phyloP scores from a whole-genome alignment of 2,113 vertebrate genomes.

The Ifrita kowaldi region DNA sequence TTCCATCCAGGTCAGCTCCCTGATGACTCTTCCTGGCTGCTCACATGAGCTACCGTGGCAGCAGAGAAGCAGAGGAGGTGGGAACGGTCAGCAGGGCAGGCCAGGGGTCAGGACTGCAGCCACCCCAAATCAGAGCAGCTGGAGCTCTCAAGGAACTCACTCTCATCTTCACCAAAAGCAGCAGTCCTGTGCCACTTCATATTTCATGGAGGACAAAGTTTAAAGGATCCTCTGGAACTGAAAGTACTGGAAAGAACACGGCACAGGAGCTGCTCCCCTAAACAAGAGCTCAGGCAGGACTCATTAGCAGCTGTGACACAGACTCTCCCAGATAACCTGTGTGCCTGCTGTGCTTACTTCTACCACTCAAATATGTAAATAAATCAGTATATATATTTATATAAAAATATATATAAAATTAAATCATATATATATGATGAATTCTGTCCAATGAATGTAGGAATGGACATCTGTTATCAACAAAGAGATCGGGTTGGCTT shows the following conservation, averaged over 20 bases:
- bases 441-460: background rate
- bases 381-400: too few species aligned
- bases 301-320: background rate
- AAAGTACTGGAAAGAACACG: background rate
- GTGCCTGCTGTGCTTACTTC: background rate
- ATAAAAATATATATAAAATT: too few species aligned
- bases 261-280: background rate
- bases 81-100: background rate
- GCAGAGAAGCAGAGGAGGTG: background rate
- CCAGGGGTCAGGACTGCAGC: background rate
- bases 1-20: slow-evolving; percentile 44
- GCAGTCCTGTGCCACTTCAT: background rate
- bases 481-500: fast-evolving
- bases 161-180: background rate
- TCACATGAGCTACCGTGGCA: background rate
- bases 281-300: background rate
- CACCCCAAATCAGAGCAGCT: background rate
- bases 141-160: background rate
- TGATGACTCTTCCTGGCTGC: background rate
- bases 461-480: background rate
- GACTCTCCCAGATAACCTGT: background rate
- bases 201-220: background rate
- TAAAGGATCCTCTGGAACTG: background rate
- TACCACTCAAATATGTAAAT: too few species aligned
- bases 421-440: background rate